A percentile compares a stretch with the other conserved stretches of the same genome.
phyloP scores from a whole-genome alignment of 23 tunicate genomes.

The Aplidium turbinatum region DNA sequence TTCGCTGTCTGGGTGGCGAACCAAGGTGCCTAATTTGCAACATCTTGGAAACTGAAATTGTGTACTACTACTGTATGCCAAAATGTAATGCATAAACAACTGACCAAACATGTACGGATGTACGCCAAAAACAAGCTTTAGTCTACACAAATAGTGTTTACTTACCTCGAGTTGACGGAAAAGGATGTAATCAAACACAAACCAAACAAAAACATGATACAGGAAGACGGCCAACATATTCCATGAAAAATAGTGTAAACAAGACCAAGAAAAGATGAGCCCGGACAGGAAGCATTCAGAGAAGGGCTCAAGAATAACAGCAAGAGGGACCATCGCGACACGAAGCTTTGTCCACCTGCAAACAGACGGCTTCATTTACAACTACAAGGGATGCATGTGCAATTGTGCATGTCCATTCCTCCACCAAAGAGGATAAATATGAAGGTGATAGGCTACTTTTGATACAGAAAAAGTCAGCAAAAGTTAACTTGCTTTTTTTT shows the following conservation, averaged over 20 bases:
- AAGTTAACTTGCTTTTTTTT: too few species aligned
- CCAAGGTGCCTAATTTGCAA: too few species aligned
- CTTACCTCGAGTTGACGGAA: constrained; percentile 59
- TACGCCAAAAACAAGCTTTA: not conserved
- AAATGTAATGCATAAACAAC: not conserved
- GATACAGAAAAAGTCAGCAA: too few species aligned
- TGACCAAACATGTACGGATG: too few species aligned
- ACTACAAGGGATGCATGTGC: too few species aligned
- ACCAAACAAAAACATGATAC: constrained; percentile 53
- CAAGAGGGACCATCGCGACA: constrained; percentile 54
- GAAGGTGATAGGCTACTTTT: too few species aligned
- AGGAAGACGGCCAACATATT: constrained; percentile 51
- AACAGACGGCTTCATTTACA: not conserved
- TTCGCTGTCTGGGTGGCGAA: too few species aligned
- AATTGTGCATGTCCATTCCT: too few species aligned
- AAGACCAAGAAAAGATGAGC: constrained; percentile 41
- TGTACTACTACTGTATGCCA: not conserved
- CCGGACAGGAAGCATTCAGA: constrained; percentile 76
- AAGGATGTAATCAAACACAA: constrained; percentile 47
- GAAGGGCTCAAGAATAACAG: constrained; percentile 63
- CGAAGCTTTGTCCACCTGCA: constrained; percentile 74
- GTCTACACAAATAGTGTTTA: not conserved
- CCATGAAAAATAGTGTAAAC: constrained; percentile 36
- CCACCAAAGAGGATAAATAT: too few species aligned
- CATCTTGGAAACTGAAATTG: too few species aligned